phyloP scores from a whole-genome alignment of 92 coral and sea anemone genomes.

The Zoanthus solanderi region DNA sequence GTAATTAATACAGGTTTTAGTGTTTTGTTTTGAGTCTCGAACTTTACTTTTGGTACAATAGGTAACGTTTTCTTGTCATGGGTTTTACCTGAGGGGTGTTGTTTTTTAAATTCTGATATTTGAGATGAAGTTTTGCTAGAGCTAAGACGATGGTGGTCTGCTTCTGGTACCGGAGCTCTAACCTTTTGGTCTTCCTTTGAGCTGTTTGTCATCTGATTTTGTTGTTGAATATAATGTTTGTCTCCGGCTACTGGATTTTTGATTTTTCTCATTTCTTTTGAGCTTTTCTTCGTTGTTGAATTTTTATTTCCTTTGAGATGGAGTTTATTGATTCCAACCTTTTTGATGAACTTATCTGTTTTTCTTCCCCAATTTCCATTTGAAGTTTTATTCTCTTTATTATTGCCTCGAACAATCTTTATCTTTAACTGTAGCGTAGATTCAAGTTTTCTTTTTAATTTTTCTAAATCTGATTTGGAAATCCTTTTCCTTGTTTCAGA shows the following conservation, averaged over 20 bases:
- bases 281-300: background rate
- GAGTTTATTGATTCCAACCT: background rate
- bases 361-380: background rate
- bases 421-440: constrained; percentile 12
- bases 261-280: background rate
- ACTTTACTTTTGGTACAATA: background rate
- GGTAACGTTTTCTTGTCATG: background rate
- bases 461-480: constrained; percentile 34
- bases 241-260: background rate
- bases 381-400: background rate
- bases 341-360: background rate
- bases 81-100: background rate
- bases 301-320: background rate
- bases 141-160: constrained; percentile 18
- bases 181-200: background rate
- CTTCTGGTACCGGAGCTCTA: background rate
- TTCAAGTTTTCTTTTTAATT: constrained; percentile 8
- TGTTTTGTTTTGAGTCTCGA: background rate
- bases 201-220: background rate
- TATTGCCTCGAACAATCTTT: constrained; percentile 29
- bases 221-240: background rate
- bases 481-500: background rate
- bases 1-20: background rate
- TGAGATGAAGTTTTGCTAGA: background rate
- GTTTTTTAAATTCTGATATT: background rate